These are phyloP conservation scores for Smittia aterrima DNA, from an alignment of 2,888 invertebrate genomes.

Conservation along the genomic window DNA sequence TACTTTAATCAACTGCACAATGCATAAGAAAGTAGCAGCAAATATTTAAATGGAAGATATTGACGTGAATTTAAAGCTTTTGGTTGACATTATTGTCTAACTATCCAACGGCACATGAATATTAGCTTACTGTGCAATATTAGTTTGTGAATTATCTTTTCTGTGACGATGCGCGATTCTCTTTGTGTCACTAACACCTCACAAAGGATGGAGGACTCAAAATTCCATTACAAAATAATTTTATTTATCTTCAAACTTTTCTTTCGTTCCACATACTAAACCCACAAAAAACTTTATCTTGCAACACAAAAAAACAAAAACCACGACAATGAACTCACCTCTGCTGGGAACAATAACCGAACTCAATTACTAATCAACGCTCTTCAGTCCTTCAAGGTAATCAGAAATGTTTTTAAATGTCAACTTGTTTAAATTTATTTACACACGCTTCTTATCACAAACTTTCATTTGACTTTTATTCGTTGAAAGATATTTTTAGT, in stretches of 20 bases:
- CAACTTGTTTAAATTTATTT: conserved; percentile 41
- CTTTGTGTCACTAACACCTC: too few species aligned
- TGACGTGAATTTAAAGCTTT: conserved; percentile 17
- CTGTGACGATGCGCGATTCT: conserved; percentile 31
- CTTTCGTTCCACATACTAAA: conserved; percentile 13
- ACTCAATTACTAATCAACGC: conserved; percentile 40
- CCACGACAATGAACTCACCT: background rate
- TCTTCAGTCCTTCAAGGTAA: conserved; percentile 49
- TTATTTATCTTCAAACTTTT: conserved; percentile 13
- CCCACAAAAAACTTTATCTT: background rate
- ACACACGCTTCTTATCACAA: conserved; percentile 30
- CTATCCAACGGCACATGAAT: conserved; percentile 20
- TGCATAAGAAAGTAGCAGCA: conserved; percentile 17
- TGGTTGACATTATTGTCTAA: background rate
- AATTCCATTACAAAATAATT: background rate
- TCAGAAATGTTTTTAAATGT: conserved; percentile 44
- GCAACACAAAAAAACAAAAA: background rate
- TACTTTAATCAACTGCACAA: background rate
- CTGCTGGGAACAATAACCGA: background rate
- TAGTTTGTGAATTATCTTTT: background rate
- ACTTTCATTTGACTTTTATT: background rate
- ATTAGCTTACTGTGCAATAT: conserved; percentile 25
- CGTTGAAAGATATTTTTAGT: background rate
- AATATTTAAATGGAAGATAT: conserved; percentile 17
- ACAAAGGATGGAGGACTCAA: too few species aligned